Base-by-base conservation (phyloP, 1,140 invertebrate species). In the Melanaphis sacchari region DNA sequence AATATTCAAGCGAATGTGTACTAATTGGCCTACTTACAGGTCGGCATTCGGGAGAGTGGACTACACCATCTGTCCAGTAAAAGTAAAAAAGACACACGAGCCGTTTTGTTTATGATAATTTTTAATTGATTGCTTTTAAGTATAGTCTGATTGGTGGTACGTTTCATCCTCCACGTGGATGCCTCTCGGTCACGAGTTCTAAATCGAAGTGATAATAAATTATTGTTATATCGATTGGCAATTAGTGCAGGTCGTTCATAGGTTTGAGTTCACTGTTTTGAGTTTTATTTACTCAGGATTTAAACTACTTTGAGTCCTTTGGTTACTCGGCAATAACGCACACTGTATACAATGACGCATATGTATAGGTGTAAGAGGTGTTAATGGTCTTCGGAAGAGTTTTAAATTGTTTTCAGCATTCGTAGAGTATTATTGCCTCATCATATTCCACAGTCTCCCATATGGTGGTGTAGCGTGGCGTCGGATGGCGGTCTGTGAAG, bases 371-470 rank as follows among this genome's bases (percentile, higher is more conserved):
- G n/a, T 66, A n/a, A n/a, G 5, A 76, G 59, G 59, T 76, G 59
- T 76, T n/a, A 76, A 76, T 76, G 59, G 59, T 76, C 31, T 76
- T 76, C n/a, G 59, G n/a, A n/a, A 76, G 59, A 76, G 59, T 76
- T 76, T 76, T n/a, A 76, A n/a, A 76, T n/a, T n/a, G 59, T 76
- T 31, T 76, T 76, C 59, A 76, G 31, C 59, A n/a, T n/a, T 76
- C 31, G 24, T n/a, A 76, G 59, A n/a, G 59, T 76, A 76, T n/a
- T n/a, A 76, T 76, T 76, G 59, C 59, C 59, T 76, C 59, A 76
- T 76, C 31, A 76, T 76, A 76, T n/a, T 76, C 59, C 31, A 76
- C 31, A 15, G 31, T 76, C 31, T 76, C 31, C 31, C 36, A n/a
- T 76, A n/a, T 76, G 59, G 59, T 31, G 15, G 59, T n/a, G 5